Conservation (phyloP, 2,113 vertebrate genomes). For the Haliaeetus leucogaster region DNA sequence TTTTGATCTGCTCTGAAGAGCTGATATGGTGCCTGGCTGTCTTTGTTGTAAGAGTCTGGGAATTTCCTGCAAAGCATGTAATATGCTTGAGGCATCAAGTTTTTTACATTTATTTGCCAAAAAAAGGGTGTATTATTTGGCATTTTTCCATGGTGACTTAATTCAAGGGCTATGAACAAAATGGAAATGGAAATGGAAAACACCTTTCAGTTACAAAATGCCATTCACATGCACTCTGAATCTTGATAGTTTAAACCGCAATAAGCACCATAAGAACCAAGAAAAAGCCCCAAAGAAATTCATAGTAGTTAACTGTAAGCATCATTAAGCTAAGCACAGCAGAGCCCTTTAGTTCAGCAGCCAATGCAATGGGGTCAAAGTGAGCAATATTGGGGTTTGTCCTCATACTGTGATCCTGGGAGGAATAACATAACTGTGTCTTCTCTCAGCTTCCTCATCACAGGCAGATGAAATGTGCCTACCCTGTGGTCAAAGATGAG, state of each 20-base stretch:
- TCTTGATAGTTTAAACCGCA: constrained; percentile 2
- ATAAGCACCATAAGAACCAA: background rate
- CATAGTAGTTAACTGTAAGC: background rate
- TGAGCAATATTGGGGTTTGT: background rate
- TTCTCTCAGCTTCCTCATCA: background rate
- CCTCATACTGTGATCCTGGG: background rate
- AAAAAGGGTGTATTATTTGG: constrained; percentile 61
- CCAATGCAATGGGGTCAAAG: background rate
- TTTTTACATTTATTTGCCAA: constrained; percentile 60
- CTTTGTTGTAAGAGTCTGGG: constrained; percentile 61
- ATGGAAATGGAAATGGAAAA: constrained; percentile 56
- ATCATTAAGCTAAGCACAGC: background rate
- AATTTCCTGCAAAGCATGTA: constrained; percentile 65
- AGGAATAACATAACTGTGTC: background rate
- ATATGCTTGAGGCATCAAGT: constrained; percentile 59
- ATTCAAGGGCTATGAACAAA: constrained; percentile 56
- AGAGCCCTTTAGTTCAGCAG: background rate
- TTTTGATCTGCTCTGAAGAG: constrained; percentile 33
- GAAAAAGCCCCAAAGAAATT: background rate
- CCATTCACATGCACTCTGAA: background rate
- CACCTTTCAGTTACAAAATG: constrained; percentile 43
- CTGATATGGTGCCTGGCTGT: constrained; percentile 15
- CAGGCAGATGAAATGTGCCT: background rate
- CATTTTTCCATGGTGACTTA: constrained; percentile 61
- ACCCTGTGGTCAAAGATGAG: background rate